These are phyloP conservation scores for Arrhopalites spinosus DNA, from an alignment of 2,888 invertebrate genomes.

Conservation along the genomic window DNA sequence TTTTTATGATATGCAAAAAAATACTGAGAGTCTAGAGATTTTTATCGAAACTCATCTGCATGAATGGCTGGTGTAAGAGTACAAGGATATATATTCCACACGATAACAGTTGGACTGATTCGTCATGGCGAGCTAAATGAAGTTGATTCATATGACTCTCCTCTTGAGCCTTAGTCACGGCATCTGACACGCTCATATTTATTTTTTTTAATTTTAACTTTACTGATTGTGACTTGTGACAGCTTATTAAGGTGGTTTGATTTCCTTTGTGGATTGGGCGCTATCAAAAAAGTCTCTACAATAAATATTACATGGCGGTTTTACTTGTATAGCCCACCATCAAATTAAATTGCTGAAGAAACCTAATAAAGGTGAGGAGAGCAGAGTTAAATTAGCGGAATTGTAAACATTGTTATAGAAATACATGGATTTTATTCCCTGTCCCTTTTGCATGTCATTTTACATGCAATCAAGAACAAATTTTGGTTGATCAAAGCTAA, in stretches of 20 bases:
- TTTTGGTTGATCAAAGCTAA: no score
- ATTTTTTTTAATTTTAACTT: neutral
- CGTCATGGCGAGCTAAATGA: constrained; percentile 16
- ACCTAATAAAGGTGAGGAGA: neutral
- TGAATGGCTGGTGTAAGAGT: no score
- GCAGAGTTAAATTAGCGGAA: neutral
- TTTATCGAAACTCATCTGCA: no score
- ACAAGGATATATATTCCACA: no score
- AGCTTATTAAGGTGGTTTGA: constrained; percentile 4
- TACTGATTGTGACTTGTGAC: constrained; percentile 17
- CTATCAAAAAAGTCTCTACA: no score
- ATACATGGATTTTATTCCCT: no score
- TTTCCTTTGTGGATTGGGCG: neutral
- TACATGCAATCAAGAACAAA: no score
- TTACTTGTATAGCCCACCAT: neutral
- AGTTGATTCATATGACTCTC: constrained; percentile 21
- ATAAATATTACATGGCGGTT: no score
- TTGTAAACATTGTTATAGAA: neutral
- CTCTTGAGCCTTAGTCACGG: constrained; percentile 20
- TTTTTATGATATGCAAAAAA: no score
- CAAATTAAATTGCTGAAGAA: neutral
- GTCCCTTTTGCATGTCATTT: no score
- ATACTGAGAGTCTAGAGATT: no score
- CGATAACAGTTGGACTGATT: constrained; percentile 14
- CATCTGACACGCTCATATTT: constrained; percentile 22